Evolutionary conservation across 1,140 invertebrate genomes (phyloP), one percentile per base, ranked within the genome.

Genomic region (Drosophila neocordata): DNA sequence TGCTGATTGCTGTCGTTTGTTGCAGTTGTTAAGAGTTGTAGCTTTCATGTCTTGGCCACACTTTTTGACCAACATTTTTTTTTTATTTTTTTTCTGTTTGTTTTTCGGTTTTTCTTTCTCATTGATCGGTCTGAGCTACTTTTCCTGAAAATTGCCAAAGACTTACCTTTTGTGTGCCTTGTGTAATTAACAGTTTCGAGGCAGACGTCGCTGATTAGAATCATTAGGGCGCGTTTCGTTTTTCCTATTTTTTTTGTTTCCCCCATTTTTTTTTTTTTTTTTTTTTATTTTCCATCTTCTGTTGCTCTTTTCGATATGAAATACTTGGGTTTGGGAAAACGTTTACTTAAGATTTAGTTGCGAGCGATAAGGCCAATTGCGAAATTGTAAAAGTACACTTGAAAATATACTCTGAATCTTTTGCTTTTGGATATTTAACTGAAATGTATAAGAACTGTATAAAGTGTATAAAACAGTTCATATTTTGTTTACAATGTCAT

Each of bases 21-120:
- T 88, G 83, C 79, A 88, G 83, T 88, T 88, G 84, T 83, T 89
- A 89, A 84, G 85, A 83, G 79, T 89, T 88, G 84, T 88, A 88
- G 79, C 84, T 88, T 88, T 82, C 87, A 87, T 90, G 87, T 90
- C 79, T 90, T 82, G 73, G 87, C 82, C 87, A 90, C 87, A 90
- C 87, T 87, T 90, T 88, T 88, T 88, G 83, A 88, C 83, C 83
- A 88, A 88, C 79, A 88, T 88, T 87, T 76, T 87, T 55, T 87
- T 79, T 85, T 80, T 77, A 69, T 81, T 80, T 87, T 78, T 37
- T 41, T 11, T 37, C 22, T 57, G 34, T 60, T 52, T 9, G 53
- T 67, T 12, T 53, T 34, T 58, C 52, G 48, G 62, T 77, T 79
- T 77, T 78, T 77, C 66, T 64, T 69, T 78, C 74, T 81, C 79